phyloP scores from a whole-genome alignment of 2,797 vertebrate genomes.

The Tenualosa thibaudeaui region DNA sequence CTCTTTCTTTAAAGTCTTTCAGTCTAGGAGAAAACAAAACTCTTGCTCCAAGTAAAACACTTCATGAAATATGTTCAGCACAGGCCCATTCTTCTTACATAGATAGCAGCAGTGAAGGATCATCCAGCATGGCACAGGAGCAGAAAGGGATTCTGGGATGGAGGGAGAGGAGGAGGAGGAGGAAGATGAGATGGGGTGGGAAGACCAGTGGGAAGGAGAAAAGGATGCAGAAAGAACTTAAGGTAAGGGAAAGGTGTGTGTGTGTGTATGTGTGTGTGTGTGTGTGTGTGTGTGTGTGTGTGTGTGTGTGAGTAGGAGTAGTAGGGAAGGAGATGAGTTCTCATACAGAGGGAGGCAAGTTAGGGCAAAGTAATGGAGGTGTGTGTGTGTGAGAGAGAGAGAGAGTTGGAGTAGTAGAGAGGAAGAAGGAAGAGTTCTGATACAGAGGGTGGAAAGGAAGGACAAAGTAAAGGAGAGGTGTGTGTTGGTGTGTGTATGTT shows the following conservation, averaged over 20 bases:
- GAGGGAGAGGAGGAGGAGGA: conserved; percentile 41
- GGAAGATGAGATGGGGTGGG: conserved; percentile 41
- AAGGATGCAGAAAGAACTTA: no score
- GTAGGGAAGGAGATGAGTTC: no score
- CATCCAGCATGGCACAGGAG: background rate
- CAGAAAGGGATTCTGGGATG: conserved; percentile 52
- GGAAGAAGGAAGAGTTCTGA: conserved; percentile 56
- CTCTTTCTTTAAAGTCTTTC: no score
- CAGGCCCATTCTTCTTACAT: background rate
- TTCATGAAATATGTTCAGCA: background rate
- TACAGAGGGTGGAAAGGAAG: conserved; percentile 38
- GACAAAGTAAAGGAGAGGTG: background rate
- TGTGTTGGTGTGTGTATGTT: no score
- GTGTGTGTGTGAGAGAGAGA: no score
- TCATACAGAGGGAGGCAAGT: no score
- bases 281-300: no score
- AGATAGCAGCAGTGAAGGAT: background rate
- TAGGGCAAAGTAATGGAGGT: conserved; percentile 35
- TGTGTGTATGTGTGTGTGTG: no score
- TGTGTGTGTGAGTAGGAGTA: no score
- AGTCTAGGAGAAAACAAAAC: background rate
- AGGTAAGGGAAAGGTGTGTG: no score
- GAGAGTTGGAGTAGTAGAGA: conserved; percentile 33
- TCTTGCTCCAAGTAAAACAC: background rate
- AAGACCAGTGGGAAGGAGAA: conserved; percentile 46